These are phyloP conservation scores for Anthonomus grandis DNA, from an alignment of 1,140 invertebrate genomes.

Conservation along the genomic window DNA sequence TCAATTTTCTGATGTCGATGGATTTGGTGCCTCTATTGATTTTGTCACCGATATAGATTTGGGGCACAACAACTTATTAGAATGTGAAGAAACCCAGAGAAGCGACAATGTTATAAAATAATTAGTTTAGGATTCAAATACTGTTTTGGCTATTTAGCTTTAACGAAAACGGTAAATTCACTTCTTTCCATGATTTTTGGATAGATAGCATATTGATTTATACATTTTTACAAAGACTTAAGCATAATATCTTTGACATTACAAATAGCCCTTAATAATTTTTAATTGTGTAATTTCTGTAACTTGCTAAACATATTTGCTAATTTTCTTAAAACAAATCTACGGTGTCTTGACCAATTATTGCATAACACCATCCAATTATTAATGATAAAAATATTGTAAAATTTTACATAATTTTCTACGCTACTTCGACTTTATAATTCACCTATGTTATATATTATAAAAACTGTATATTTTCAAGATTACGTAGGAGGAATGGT, in stretches of 20 bases:
- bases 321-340: not conserved
- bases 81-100: not conserved
- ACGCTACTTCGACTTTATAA: no score
- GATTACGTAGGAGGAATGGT: constrained; percentile 57
- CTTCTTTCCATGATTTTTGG: not conserved
- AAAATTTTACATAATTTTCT: no score
- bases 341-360: not conserved
- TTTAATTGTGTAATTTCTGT: not conserved
- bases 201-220: not conserved
- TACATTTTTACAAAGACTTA: not conserved
- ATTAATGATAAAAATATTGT: no score
- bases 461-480: constrained; percentile 19
- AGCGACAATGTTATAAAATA: not conserved
- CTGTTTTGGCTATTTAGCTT: no score
- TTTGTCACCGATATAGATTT: not conserved
- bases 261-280: not conserved
- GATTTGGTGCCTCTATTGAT: no score
- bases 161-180: no score
- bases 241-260: no score
- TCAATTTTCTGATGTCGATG: not conserved
- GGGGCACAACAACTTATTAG: not conserved
- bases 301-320: not conserved
- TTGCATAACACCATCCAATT: not conserved
- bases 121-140: no score
- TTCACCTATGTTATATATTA: no score